A percentile compares a stretch with the other conserved stretches of the same genome.
Conservation (phyloP, 1,140 invertebrate genomes). For the Tigriopus japonicus region DNA sequence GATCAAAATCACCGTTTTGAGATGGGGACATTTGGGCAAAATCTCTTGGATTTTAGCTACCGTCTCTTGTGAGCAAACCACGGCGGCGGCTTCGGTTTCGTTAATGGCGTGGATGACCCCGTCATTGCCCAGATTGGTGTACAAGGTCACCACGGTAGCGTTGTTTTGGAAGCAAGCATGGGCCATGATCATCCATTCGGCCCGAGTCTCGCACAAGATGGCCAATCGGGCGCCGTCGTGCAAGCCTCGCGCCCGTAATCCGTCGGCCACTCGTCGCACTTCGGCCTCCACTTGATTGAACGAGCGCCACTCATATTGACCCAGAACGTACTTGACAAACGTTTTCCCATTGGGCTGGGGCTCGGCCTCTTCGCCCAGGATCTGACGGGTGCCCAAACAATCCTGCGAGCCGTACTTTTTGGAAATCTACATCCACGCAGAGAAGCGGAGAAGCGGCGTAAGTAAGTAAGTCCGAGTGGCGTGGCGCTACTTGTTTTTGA, state of each 20-base stretch:
- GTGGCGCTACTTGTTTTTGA: no score
- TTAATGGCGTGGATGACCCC: constrained; percentile 7
- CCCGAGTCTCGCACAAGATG: constrained; percentile 38
- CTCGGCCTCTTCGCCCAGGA: constrained; percentile 82
- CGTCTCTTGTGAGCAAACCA: neutral
- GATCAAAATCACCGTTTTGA: constrained; percentile 17
- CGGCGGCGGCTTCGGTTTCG: neutral
- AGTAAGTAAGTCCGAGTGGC: no score
- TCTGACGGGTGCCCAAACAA: constrained; percentile 72
- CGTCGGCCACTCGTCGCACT: constrained; percentile 39
- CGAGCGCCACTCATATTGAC: constrained; percentile 73
- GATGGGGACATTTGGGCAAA: constrained; percentile 13
- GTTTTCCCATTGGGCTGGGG: constrained; percentile 71
- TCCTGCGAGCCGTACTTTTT: constrained; percentile 40
- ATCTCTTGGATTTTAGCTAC: neutral
- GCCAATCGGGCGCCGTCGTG: constrained; percentile 28
- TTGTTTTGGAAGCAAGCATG: constrained; percentile 25
- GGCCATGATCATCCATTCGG: constrained; percentile 39
- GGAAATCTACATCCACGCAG: neutral
- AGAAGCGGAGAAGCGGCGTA: no score
- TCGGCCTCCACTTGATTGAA: constrained; percentile 53
- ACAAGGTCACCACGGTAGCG: constrained; percentile 18
- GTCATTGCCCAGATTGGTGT: constrained; percentile 18
- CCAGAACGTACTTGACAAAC: constrained; percentile 73
- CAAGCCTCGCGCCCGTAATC: constrained; percentile 24